These are phyloP conservation scores for Pholis gunnellus DNA, from an alignment of 2,113 vertebrate genomes.

Conservation along the genomic window DNA sequence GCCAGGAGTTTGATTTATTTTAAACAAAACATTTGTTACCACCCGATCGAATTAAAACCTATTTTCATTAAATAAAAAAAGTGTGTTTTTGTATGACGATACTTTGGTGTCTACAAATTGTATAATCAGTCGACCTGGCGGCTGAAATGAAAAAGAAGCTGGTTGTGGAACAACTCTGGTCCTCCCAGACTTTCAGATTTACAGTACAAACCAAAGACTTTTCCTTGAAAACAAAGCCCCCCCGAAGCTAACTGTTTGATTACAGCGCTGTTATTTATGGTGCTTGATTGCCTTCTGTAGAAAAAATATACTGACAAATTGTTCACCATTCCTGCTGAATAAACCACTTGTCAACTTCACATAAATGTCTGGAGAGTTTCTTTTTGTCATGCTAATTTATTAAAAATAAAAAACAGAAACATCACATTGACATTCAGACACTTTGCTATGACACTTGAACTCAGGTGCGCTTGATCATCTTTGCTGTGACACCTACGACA, in stretches of 20 bases:
- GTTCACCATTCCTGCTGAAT: constrained; percentile 89
- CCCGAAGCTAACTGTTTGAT: constrained; percentile 74
- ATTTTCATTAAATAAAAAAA: constrained; percentile 21
- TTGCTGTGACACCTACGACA: neutral
- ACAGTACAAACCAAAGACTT: constrained; percentile 79
- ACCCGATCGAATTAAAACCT: constrained; percentile 25
- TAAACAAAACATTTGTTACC: constrained; percentile 33
- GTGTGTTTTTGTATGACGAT: constrained; percentile 27
- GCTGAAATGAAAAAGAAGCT: constrained; percentile 29
- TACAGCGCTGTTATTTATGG: constrained; percentile 76
- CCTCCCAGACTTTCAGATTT: constrained; percentile 42
- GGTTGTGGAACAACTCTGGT: constrained; percentile 21
- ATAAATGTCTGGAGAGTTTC: constrained; percentile 55
- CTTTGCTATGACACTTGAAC: neutral
- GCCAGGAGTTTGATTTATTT: constrained; percentile 48
- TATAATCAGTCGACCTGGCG: constrained; percentile 25
- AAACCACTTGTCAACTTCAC: constrained; percentile 86
- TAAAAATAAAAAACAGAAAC: neutral
- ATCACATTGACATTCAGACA: neutral
- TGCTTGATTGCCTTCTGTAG: constrained; percentile 82
- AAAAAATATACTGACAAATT: constrained; percentile 82
- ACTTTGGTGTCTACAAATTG: constrained; percentile 30
- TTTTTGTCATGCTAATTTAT: constrained; percentile 42
- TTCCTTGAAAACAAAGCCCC: constrained; percentile 51
- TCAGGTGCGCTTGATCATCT: neutral